Base-by-base conservation (phyloP, 2,888 invertebrate genomes). In the Agrypnus murinus region DNA sequence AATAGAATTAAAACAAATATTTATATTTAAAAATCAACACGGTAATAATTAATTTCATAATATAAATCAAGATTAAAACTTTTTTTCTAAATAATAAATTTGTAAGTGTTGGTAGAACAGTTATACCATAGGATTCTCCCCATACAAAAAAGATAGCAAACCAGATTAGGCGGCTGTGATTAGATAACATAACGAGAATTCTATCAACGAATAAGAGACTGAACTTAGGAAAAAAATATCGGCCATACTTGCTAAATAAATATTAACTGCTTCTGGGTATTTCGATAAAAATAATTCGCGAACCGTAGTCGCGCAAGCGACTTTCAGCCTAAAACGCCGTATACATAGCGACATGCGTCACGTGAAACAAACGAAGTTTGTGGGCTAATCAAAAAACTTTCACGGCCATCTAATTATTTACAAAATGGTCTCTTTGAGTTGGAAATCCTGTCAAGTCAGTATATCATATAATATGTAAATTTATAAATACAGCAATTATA, bases 341-440 rank as follows among this genome's bases (percentile, higher is more conserved):
- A 68, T 69, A 43, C 69, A 60, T 72, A 60, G 53, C 67, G 68
- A 71, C 59, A 58, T 50, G 58, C 57, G 72, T 72, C 72, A 69
- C 63, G 66, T 74, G 75, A 72, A 70, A 65, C 72, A 71, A 65
- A 72, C 73, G 72, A 59, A 74, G 69, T 74, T 77, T 71, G 71
- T 69, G 74, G 79, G 75, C 81, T 80, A 81, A 81, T 81, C 80
- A 81, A 78, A 81, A 77, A 77, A 77, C 78, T 65, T 75, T 75
- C 77, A 64, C 71, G 36, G 62, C 71, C 63, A 67, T 59, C 67
- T 63, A 71, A 73, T 76, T 75, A 77, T 74, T 78, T 78, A 79
- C 82, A 82, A 81, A 81, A 82, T 81, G 82, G 83, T 80, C 81
- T 79, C 82, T n/a, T n/a, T 80, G 77, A 76, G 55, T 15, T 36